phyloP scores from a whole-genome alignment of 2,113 vertebrate genomes.

The Epinephelus lanceolatus region DNA sequence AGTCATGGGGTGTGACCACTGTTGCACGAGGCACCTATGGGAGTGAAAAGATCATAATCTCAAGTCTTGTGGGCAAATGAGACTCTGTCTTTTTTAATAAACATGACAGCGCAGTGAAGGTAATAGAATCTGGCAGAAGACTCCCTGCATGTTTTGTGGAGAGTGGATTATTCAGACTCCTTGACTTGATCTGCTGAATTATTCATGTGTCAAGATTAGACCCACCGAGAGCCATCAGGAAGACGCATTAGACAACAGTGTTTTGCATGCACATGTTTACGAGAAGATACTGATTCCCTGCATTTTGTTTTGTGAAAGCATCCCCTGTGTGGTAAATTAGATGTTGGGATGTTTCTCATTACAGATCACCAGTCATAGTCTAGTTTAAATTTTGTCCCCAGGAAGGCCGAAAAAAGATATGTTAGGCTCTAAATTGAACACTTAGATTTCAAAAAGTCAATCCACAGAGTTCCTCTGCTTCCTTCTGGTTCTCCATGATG shows the following conservation, averaged over 20 bases:
- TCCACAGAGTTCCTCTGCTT: not conserved
- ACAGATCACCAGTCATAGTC: not conserved
- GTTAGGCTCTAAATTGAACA: not conserved
- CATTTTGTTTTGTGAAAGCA: conserved; percentile 27
- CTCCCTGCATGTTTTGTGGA: conserved; percentile 23
- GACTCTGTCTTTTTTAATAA: conserved; percentile 43
- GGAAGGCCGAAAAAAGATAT: no score
- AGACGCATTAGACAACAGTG: conserved; percentile 34
- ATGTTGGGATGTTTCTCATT: not conserved
- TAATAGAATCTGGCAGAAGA: conserved; percentile 23
- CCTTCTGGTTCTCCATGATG: not conserved
- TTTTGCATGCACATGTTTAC: conserved; percentile 35
- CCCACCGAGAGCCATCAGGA: conserved; percentile 32
- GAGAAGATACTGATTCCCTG: conserved; percentile 24
- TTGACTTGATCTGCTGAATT: conserved; percentile 57
- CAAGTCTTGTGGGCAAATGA: not conserved
- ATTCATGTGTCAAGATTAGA: conserved; percentile 61
- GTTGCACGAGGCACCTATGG: not conserved
- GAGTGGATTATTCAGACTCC: conserved; percentile 60
- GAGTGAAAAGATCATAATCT: not conserved
- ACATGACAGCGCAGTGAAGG: conserved; percentile 22
- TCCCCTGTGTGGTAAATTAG: conserved; percentile 20
- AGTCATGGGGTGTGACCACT: not conserved
- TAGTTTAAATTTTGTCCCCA: not conserved
- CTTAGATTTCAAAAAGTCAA: conserved; percentile 5